Evolutionary conservation across 2,888 invertebrate species (phyloP).

Genomic region (Heteromyza rotundicornis): DNA sequence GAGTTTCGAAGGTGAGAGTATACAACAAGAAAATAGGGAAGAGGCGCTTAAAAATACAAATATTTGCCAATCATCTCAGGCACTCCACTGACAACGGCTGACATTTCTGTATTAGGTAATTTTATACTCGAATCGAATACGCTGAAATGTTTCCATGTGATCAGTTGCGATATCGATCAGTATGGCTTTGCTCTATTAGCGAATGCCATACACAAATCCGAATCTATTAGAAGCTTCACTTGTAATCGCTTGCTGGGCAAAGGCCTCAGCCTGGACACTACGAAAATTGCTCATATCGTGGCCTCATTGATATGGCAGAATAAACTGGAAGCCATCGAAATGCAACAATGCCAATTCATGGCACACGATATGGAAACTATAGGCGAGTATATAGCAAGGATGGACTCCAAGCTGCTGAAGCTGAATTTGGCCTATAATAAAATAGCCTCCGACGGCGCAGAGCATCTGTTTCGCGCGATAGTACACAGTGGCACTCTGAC

Average conservation of each 20-base stretch:
- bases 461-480: conserved; percentile 45
- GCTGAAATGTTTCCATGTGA: conserved; percentile 40
- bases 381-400: conserved; percentile 44
- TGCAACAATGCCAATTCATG: conserved; percentile 51
- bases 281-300: conserved; percentile 45
- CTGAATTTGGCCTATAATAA: conserved; percentile 49
- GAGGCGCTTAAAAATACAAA: neutral
- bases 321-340: conserved; percentile 44
- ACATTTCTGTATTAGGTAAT: conserved; percentile 35
- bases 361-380: conserved; percentile 52
- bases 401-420: conserved; percentile 32
- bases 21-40: no score
- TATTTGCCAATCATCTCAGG: conserved; percentile 28
- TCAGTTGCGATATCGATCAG: conserved; percentile 47
- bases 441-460: conserved; percentile 49
- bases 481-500: conserved; percentile 35
- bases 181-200: conserved; percentile 54
- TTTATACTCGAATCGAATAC: conserved; percentile 41
- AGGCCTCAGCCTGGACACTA: conserved; percentile 43
- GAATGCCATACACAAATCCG: conserved; percentile 55
- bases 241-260: conserved; percentile 44
- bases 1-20: conserved; percentile 46
- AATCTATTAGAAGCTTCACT: conserved; percentile 38
- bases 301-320: conserved; percentile 52
- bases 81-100: conserved; percentile 33